Evolutionary conservation across 1,140 invertebrate species (phyloP), one percentile per base, ranked within the genome.

Genomic region (Prorops nasuta): DNA sequence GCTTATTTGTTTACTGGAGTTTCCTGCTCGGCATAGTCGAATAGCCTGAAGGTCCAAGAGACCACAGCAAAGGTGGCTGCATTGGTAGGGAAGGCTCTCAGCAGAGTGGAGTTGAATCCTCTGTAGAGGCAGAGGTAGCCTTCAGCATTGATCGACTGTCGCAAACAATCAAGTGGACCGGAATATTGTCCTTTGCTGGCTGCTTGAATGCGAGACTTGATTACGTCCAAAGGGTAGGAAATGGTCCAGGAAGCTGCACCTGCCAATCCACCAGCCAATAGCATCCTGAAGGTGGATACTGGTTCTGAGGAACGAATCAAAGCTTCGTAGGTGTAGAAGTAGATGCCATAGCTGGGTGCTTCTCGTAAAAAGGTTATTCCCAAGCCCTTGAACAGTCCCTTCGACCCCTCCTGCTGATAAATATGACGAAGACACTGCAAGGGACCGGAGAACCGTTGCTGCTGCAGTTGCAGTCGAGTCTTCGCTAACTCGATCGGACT

Each of bases 81-180:
- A 64, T 96, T 97, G n/a, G 88, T 89, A 0, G 94, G 91, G 74
- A 96, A 96, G 1, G 94, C 91, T 34, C 94, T 80, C 22, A 94
- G 68, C 12, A 91, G 69, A 0, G 91, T 89, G 1, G 91, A 89
- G 9, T 79, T 83, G 0, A 94, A 63, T 0, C 92, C 92, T 9
- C 86, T 75, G 16, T 82, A 79, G 47, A 94, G 78, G 49, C 85
- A 87, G 0, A 59, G 51, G 46, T 82, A 78, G 0, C 92, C 91
- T 63, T 94, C 91, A 0, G 70, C 63, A 18, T 69, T 71, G 19
- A 89, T 74, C 20, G 89, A 90, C 58, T 87, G 81, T 12, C 74
- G 69, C 2, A 87, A 74, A 66, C 92, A 95, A 63, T 94, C 86
- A 32, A 83, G 60, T 8, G 84, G 78, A n/a, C 86, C 84, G 3